Evolutionary conservation across 2,888 invertebrate species (phyloP), one percentile per base, ranked within the genome.

Genomic region (Cordylochernes scorpioides): DNA sequence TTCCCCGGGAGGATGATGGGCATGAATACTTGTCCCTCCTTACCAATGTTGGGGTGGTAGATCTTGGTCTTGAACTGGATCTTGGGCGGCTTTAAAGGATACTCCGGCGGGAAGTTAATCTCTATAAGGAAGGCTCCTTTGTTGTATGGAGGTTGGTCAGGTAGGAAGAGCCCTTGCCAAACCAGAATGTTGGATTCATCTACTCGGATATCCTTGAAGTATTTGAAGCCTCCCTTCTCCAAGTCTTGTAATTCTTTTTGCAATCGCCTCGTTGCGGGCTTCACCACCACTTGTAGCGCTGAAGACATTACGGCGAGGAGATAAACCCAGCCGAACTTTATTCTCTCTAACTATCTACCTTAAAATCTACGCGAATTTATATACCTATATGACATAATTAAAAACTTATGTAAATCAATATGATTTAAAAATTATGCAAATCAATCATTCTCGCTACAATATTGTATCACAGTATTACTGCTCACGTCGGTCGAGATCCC

Each of bases 51-150:
- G 24, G 94, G 94, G 59, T 97, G 94, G 54, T 97, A 97, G 49
- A 97, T 97, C 63, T 88, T 94, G 40, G 94, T 97, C 59, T 82
- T 84, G 58, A 97, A 97, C 52, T 72, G 75, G 51, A 97, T 80
- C 63, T 88, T 88, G 41, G 94, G 94, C 36, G 97, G 94, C 57
- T 97, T 97, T 56, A 97, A 97, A 3, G 97, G 94, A 58, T 97
- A 97, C 53, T 97, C 94, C 31, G 91, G 86, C 30, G 97, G 97
- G 53, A 91, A 97, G 52, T 78, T 80, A 40, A 97, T 86, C 59
- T 86, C 82, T 54, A 97, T 86, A 51, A 75, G 71, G 60, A 97
- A 97, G 41, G 94, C 94, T 44, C 94, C 94, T 63, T 88, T 94
- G 54, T 84, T 91, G 60, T 88, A 97, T 2, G 94, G 91, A 43